Percentiles rank a stretch among this genome's conserved stretches.
phyloP scores from a whole-genome alignment of 2,888 invertebrate genomes.

The Fissipunctia ypsillon region DNA sequence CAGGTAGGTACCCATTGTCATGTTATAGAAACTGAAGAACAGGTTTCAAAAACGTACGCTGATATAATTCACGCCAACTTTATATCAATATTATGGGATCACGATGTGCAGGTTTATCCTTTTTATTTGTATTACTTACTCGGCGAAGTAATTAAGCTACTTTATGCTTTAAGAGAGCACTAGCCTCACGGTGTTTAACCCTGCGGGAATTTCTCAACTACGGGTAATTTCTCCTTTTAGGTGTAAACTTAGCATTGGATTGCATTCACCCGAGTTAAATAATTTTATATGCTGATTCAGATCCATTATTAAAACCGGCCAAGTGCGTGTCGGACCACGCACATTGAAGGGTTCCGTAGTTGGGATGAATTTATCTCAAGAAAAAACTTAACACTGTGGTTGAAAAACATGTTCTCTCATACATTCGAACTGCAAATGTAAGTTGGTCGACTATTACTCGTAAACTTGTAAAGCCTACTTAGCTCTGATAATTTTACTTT shows the following conservation, averaged over 20 bases:
- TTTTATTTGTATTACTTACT: constrained; percentile 27
- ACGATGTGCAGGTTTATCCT: constrained; percentile 1
- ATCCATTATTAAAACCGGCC: neutral
- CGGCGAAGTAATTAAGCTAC: constrained; percentile 25
- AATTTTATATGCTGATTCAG: constrained; percentile 13
- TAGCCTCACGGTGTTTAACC: constrained; percentile 33
- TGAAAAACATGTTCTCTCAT: no score
- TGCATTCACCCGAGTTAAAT: neutral
- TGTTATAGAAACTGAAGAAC: constrained; percentile 15
- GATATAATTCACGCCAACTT: constrained; percentile 9
- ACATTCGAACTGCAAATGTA: no score
- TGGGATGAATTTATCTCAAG: no score
- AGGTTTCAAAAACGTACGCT: neutral
- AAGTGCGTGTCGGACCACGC: no score
- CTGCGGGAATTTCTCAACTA: neutral
- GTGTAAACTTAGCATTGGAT: constrained; percentile 1
- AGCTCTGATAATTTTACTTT: no score
- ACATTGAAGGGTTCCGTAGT: no score
- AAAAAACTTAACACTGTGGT: no score
- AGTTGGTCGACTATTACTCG: no score
- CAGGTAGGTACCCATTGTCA: neutral
- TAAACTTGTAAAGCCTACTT: no score
- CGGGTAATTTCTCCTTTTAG: constrained; percentile 15
- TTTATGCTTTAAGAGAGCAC: constrained; percentile 16
- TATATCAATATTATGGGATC: constrained; percentile 11